Percentiles rank a stretch among this genome's conserved stretches.
phyloP scores from a whole-genome alignment of 2,797 vertebrate genomes.

The Lutra lutra region DNA sequence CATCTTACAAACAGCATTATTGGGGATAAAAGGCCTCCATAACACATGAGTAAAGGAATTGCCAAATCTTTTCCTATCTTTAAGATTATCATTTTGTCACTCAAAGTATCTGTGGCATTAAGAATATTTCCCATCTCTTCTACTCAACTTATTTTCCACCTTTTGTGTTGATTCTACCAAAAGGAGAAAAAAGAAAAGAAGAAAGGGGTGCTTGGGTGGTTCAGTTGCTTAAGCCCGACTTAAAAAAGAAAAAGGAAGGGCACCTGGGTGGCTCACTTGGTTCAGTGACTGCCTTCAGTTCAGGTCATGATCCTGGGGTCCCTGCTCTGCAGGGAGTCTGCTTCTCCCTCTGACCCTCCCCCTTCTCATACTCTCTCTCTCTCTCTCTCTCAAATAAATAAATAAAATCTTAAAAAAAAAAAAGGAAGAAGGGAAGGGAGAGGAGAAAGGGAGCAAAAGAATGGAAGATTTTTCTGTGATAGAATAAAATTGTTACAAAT shows the following conservation, averaged over 20 bases:
- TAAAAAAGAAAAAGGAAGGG: background rate
- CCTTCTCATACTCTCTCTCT: no score
- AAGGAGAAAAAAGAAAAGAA: background rate
- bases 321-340: no score
- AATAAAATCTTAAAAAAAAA: background rate
- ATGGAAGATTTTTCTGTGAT: background rate
- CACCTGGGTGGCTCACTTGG: no score
- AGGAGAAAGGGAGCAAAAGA: background rate
- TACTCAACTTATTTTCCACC: background rate
- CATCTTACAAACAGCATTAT: background rate
- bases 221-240: background rate
- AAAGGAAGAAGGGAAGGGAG: background rate
- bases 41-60: background rate
- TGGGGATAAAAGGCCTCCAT: background rate
- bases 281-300: no score
- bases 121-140: background rate
- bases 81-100: background rate
- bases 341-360: no score
- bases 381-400: no score
- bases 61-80: background rate
- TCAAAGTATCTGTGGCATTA: conserved; percentile 3
- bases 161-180: background rate
- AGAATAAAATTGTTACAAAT: background rate
- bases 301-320: no score
- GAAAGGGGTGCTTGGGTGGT: background rate